These are phyloP conservation scores for Macropus fuliginosus DNA, from an alignment of 2,797 vertebrate genomes.

Conservation along the genomic window DNA sequence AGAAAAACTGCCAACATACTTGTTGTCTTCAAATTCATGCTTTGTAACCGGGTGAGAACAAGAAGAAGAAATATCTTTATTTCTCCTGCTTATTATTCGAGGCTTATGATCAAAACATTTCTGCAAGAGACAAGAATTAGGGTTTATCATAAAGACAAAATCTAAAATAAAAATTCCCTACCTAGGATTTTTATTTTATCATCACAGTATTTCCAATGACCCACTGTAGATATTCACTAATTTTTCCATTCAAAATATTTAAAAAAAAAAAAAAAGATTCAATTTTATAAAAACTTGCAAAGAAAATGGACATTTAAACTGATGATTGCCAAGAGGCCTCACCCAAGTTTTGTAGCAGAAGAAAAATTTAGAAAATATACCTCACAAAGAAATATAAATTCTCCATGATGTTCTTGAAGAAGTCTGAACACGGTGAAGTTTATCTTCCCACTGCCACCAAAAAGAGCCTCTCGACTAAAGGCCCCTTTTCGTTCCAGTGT, in stretches of 20 bases:
- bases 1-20: constrained; percentile 87
- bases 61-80: constrained; percentile 92
- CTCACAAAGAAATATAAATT: constrained; percentile 98
- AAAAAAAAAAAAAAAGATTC: neutral
- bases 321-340: constrained; percentile 9
- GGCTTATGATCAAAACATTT: constrained; percentile 99
- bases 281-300: neutral
- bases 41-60: constrained; percentile 96
- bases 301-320: neutral
- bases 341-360: constrained; percentile 32
- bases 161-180: constrained; percentile 37
- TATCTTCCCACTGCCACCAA: constrained; percentile 90
- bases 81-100: constrained; percentile 98
- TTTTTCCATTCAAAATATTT: neutral
- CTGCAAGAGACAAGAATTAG: constrained; percentile 86
- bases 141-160: constrained; percentile 62
- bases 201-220: neutral
- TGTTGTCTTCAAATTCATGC: constrained; percentile 96
- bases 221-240: neutral
- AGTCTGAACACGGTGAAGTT: constrained; percentile 92
- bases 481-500: constrained; percentile 96
- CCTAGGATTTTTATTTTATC: neutral
- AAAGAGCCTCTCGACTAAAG: constrained; percentile 94
- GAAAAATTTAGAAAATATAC: constrained; percentile 82
- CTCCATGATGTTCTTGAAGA: constrained; percentile 95